A percentile compares a stretch with the other conserved stretches of the same genome.
These are phyloP conservation scores for Drosophila saltans DNA, from an alignment of 1,140 invertebrate species.

Conservation along the genomic window DNA sequence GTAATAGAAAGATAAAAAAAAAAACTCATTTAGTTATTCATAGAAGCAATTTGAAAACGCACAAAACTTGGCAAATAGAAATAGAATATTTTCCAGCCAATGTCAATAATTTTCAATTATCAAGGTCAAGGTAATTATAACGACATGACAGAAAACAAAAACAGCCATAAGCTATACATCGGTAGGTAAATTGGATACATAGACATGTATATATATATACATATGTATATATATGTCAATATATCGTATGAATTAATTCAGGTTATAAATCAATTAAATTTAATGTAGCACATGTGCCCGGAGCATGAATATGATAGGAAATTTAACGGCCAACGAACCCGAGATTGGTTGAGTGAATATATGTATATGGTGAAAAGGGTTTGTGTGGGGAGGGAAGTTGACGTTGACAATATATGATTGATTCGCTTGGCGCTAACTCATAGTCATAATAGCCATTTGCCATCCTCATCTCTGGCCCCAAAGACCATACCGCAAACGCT, in stretches of 20 bases:
- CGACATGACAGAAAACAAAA: background rate
- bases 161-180: slow-evolving; percentile 22
- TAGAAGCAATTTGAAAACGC: slow-evolving; percentile 48
- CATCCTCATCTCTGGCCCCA: background rate
- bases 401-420: slow-evolving; percentile 75
- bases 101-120: slow-evolving; percentile 18
- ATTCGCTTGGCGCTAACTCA: slow-evolving; percentile 52
- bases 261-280: slow-evolving; percentile 69
- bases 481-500: slow-evolving; percentile 18
- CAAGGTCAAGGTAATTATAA: slow-evolving; percentile 44
- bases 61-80: slow-evolving; percentile 44
- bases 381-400: background rate
- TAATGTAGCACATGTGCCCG: slow-evolving; percentile 32
- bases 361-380: no score
- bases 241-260: slow-evolving; percentile 55
- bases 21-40: slow-evolving; percentile 34
- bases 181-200: no score
- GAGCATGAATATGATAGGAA: slow-evolving; percentile 49
- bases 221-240: slow-evolving; percentile 22
- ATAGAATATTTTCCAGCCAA: slow-evolving; percentile 26
- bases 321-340: slow-evolving; percentile 18
- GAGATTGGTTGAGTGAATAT: background rate
- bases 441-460: background rate
- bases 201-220: no score
- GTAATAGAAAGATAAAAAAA: background rate